A percentile compares a stretch with the other conserved stretches of the same genome.
Conservation (phyloP, 2,888 invertebrate species). For the Tipula helvola region DNA sequence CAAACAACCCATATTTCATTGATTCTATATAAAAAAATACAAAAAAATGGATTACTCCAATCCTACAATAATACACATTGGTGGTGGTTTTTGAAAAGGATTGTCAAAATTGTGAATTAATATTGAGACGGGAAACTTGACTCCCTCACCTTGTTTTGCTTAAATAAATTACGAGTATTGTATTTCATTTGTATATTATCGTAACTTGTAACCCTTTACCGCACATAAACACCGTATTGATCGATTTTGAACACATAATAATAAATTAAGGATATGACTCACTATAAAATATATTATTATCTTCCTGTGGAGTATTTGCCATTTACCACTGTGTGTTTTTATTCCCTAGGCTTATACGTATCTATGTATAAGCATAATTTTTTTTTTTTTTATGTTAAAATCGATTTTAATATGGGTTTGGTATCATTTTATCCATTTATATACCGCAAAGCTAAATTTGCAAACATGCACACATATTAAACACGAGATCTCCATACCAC, state of each 20-base stretch:
- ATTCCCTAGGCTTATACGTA: background rate
- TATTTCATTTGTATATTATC: background rate
- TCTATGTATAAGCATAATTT: background rate
- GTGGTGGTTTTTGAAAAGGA: background rate
- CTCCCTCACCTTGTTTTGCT: background rate
- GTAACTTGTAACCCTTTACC: background rate
- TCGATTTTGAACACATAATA: background rate
- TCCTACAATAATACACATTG: background rate
- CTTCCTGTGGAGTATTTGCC: background rate
- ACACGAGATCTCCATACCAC: background rate
- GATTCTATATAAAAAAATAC: background rate
- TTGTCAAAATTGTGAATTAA: background rate
- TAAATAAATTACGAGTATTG: background rate
- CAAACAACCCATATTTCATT: background rate
- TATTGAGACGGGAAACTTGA: background rate
- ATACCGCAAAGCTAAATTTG: background rate
- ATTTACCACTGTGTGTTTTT: background rate
- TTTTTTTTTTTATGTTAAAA: background rate
- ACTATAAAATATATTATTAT: background rate
- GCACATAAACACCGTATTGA: background rate
- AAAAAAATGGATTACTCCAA: background rate
- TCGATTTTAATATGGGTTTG: background rate
- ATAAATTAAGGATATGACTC: background rate
- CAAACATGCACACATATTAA: background rate
- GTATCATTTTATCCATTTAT: background rate